Conservation (phyloP, 2,888 invertebrate species). For the Therioaphis trifolii region DNA sequence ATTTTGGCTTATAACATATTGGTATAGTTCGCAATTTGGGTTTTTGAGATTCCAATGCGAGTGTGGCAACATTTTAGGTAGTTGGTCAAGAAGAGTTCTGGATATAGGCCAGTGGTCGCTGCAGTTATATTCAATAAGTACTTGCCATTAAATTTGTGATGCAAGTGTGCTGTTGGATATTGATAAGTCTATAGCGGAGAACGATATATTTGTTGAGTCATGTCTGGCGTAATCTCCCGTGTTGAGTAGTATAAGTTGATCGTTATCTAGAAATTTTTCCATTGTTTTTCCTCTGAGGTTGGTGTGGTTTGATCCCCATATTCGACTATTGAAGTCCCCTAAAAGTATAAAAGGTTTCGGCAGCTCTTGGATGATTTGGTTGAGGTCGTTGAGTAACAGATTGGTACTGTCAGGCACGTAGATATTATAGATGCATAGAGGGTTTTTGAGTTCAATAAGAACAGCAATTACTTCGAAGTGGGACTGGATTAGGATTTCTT, state of each 20-base stretch:
- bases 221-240: conserved; percentile 29
- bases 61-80: not conserved
- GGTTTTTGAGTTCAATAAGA: not conserved
- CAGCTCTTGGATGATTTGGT: conserved; percentile 11
- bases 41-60: not conserved
- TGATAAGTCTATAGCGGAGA: conserved; percentile 8
- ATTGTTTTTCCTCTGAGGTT: conserved; percentile 29
- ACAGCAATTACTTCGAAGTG: conserved; percentile 23
- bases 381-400: too few relatives aligned
- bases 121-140: conserved; percentile 29
- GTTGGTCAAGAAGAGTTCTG: not conserved
- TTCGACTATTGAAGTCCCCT: not conserved
- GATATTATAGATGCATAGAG: conserved; percentile 8
- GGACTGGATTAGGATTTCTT: not conserved
- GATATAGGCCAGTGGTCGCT: conserved; percentile 34
- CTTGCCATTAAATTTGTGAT: conserved; percentile 25
- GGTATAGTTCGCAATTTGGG: conserved; percentile 1
- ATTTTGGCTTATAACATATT: not conserved
- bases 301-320: conserved; percentile 14
- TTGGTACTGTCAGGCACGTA: conserved; percentile 9
- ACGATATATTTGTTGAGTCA: not conserved
- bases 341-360: conserved; percentile 2
- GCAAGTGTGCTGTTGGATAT: conserved; percentile 21
- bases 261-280: conserved; percentile 21
- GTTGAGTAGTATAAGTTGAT: not conserved